Base-by-base conservation (phyloP, 2,888 invertebrate species). In the Subacronicta megacephala region DNA sequence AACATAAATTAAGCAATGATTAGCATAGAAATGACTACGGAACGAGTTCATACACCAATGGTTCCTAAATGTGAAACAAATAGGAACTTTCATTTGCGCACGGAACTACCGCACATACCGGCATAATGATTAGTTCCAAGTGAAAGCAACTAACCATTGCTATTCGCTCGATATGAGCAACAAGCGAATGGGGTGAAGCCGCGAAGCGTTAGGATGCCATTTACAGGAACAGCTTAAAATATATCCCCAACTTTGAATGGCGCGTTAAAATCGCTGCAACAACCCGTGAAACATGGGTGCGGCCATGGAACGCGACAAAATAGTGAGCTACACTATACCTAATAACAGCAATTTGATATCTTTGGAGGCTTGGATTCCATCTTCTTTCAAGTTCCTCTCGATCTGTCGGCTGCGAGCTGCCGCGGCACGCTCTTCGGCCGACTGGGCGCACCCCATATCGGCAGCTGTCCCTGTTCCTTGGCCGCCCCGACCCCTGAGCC, bases 361-460 rank as follows among this genome's bases (percentile, higher is more conserved):
- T 95, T 99, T 99, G 85, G 99, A 99, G 66, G 99, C 99, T 93
- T 98, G 98, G 85, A 99, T 97, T 78, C 99, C 99, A 95, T 99
- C 99, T 94, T 99, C 99, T 94, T 99, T 99, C 83, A 99, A 95
- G 93, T 98, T 98, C 94, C 98, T 98, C 95, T 99, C 99, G 89
- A 99, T 99, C 94, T 97, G 97, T 95, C 98, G 98, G 95, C 98
- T 99, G 93, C 99, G 96, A 94, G 99, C 99, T 94, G 98, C 96
- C 88, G 99, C 99, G 90, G 98, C 98, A 95, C 99, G 96, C 95
- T 99, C 99, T 95, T 99, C 99, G 84, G 99, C 99, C 95, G 99
- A 99, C 97, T 99, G 98, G 94, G 99, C 98, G 96, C 99, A 99
- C 95, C 99, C 99, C 99, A 99, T 99, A 89, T 90, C 93, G 93